Conservation (phyloP, 2,888 invertebrate genomes). For the Cancer borealis region DNA sequence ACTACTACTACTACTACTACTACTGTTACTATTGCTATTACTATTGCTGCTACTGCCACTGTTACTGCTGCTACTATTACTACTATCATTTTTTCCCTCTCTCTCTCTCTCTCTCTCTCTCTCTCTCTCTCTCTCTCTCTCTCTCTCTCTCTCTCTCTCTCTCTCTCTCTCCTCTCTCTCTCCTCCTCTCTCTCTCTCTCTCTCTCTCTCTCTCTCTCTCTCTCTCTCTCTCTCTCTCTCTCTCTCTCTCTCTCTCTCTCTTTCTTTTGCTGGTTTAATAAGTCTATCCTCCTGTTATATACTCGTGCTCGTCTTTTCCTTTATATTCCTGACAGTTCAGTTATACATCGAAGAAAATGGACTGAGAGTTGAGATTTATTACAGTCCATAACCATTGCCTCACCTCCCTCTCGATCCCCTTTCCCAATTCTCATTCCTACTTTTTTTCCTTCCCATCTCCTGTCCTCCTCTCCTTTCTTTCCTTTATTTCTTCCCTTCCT, state of each 20-base stretch:
- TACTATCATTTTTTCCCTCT: background rate
- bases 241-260: background rate
- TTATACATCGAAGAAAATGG: background rate
- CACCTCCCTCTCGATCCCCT: background rate
- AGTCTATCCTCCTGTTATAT: background rate
- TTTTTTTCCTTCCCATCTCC: too few species aligned
- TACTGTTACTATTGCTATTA: too few species aligned
- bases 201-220: slow-evolving; percentile 50
- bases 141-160: slow-evolving; percentile 34
- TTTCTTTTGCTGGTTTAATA: background rate
- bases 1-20: background rate
- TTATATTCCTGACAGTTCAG: background rate
- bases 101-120: background rate
- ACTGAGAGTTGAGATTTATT: background rate
- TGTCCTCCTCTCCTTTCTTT: too few species aligned
- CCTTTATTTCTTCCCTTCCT: background rate
- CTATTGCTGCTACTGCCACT: background rate
- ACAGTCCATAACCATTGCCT: background rate
- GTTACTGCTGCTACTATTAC: background rate
- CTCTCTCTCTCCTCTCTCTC: background rate
- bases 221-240: slow-evolving; percentile 56
- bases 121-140: slow-evolving; percentile 61
- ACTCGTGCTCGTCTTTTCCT: background rate
- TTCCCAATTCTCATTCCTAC: background rate
- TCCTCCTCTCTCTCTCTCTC: background rate